Base-by-base conservation (phyloP, 2,888 invertebrate genomes). In the Ormyrus thymus region DNA sequence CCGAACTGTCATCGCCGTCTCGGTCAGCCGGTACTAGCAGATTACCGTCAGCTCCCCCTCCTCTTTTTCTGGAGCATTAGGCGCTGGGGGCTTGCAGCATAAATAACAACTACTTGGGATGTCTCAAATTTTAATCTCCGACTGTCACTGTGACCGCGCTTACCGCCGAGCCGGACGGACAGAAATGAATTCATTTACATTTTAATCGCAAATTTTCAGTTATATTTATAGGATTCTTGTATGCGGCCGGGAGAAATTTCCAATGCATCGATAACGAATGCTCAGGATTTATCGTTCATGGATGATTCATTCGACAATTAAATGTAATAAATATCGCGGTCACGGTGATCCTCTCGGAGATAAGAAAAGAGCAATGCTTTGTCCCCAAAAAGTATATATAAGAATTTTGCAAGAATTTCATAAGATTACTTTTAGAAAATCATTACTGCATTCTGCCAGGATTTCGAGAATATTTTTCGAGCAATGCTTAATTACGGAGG, bases 141-240 rank as follows among this genome's bases (percentile, higher is more conserved):
- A 15, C 51, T 58, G 65, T 58, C 65, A 64, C 48, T 64, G 8
- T n/a, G n/a, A 7, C 10, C 50, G 48, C 10, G 2, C n/a, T 50
- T 8, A 45, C 11, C 11, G 29, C 8, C 7, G 13, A 55, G 11
- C 55, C 51, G 55, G 2, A 56, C n/a, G 46, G 45, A 45, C 56
- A 55, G 59, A 58, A 70, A 59, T 70, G 70, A 70, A 62, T 74
- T 50, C 6, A 66, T 66, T 58, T 74, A 51, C 51, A 59, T 73
- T 73, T 64, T 55, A 64, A 65, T 64, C 56, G 11, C 9, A 58
- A n/a, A 29, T 48, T 15, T 43, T 46, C 46, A 45, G 46, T 45
- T 7, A n/a, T 7, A 46, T 46, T 46, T 46, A 62, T 62, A 43
- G 46, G 6, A 46, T 45, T 45, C n/a, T n/a, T n/a, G 15, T 29